A percentile compares a stretch with the other conserved stretches of the same genome.
Conservation (phyloP, 2,113 vertebrate genomes). For the Leiothrix lutea region DNA sequence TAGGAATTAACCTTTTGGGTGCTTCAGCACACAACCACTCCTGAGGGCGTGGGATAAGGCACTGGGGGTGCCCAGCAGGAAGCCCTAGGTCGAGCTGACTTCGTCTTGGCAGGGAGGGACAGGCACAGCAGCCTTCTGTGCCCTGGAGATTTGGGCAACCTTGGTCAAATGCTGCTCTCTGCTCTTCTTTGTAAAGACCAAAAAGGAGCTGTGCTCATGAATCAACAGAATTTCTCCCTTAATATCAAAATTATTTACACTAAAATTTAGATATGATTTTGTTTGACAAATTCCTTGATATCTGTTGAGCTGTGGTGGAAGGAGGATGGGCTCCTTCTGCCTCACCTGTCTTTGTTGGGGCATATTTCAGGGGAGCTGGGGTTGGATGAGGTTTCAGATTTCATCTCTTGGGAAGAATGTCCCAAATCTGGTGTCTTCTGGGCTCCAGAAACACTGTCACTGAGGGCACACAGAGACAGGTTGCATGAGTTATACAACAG, state of each 20-base stretch:
- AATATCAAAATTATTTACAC: neutral
- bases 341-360: slow-evolving; percentile 88
- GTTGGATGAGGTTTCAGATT: slow-evolving; percentile 87
- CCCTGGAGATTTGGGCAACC: neutral
- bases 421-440: slow-evolving; percentile 84
- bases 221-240: neutral
- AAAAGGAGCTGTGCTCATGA: neutral
- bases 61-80: neutral
- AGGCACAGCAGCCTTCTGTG: accelerated
- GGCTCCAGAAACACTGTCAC: slow-evolving; percentile 80
- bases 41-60: accelerated
- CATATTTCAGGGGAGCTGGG: slow-evolving; percentile 94
- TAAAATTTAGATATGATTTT: neutral
- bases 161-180: neutral
- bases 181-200: neutral
- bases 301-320: neutral
- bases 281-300: neutral
- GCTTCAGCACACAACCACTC: neutral
- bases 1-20: accelerated
- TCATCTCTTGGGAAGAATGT: slow-evolving; percentile 85
- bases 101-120: neutral
- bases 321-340: neutral
- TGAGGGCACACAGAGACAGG: neutral
- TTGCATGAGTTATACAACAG: accelerated
- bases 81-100: neutral